Conservation (phyloP, 2,797 vertebrate genomes). For the Moxostoma hubbsi region DNA sequence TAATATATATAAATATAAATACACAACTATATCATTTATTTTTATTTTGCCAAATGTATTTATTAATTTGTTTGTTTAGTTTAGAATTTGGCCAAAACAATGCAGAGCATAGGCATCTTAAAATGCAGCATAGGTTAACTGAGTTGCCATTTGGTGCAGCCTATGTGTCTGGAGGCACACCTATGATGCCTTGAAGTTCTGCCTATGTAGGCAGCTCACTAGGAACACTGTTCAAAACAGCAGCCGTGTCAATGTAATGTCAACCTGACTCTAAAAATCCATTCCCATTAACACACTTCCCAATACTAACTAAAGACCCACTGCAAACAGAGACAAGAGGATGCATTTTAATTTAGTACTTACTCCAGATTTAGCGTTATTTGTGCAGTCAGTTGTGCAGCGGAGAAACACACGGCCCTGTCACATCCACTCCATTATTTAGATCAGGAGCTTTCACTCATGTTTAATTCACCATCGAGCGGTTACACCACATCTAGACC, state of each 20-base stretch:
- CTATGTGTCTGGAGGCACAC: neutral
- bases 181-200: neutral
- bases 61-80: no score
- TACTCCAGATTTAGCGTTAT: slow-evolving; percentile 57
- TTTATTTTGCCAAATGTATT: no score
- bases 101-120: no score
- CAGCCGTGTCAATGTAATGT: slow-evolving; percentile 28
- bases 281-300: slow-evolving; percentile 9
- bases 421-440: slow-evolving; percentile 73
- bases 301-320: slow-evolving; percentile 24
- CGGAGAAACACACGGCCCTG: slow-evolving; percentile 64
- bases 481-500: slow-evolving; percentile 55
- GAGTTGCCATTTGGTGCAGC: neutral
- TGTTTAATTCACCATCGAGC: slow-evolving; percentile 72
- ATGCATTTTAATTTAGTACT: slow-evolving; percentile 56
- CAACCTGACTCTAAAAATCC: slow-evolving; percentile 8
- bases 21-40: no score
- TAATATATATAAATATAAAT: no score
- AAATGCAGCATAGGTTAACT: no score
- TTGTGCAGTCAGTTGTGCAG: slow-evolving; percentile 57
- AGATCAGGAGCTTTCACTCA: slow-evolving; percentile 64
- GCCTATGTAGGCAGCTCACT: no score
- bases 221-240: neutral
- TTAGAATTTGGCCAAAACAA: no score
- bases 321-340: slow-evolving; percentile 1